Conservation (phyloP, 2,113 vertebrate genomes). For the Corythornis vintsioides region DNA sequence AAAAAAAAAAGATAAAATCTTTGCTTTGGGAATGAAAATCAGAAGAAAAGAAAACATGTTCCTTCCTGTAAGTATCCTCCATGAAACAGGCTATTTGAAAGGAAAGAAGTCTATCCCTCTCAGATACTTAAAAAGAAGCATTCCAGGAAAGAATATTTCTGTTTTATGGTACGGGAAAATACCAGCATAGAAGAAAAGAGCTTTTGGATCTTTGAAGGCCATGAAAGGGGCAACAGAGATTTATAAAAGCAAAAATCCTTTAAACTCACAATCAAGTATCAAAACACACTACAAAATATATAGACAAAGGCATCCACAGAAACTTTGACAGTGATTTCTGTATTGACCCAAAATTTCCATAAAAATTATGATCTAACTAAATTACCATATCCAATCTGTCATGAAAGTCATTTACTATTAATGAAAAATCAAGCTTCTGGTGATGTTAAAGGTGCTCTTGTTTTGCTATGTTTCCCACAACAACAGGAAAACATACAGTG, state of each 20-base stretch:
- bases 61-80: background rate
- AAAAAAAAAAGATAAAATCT: background rate
- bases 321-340: background rate
- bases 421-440: background rate
- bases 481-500: background rate
- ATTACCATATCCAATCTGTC: background rate
- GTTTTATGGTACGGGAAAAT: background rate
- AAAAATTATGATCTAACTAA: background rate
- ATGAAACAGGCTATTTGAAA: background rate
- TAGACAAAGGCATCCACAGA: background rate
- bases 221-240: background rate
- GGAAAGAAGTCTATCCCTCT: background rate
- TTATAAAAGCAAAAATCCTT: background rate
- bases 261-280: background rate
- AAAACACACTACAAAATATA: background rate
- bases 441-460: background rate
- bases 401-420: background rate
- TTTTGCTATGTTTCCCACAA: background rate
- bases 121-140: background rate
- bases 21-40: background rate
- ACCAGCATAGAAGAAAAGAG: background rate
- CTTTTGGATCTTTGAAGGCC: constrained; percentile 5
- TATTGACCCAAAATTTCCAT: background rate
- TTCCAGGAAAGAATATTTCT: background rate
- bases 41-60: background rate